Percentiles rank a stretch among this genome's conserved stretches.
These are phyloP conservation scores for Acropora yongei DNA, from an alignment of 64 coral and sea anemone genomes.

Conservation along the genomic window DNA sequence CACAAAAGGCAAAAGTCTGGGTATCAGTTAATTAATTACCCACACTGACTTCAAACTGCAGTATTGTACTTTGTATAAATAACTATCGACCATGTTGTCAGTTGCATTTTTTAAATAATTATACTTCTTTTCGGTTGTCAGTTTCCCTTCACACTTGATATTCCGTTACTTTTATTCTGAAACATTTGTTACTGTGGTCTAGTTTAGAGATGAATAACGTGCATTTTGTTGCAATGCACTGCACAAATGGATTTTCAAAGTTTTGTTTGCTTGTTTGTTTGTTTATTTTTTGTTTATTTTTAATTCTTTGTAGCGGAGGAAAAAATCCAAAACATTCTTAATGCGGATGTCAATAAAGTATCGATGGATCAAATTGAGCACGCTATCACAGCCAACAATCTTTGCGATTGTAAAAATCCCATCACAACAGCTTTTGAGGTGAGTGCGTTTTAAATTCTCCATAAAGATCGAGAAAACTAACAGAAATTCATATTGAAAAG, in stretches of 20 bases:
- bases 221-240: not conserved
- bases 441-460: not conserved
- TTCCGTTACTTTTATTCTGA: no score
- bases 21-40: no score
- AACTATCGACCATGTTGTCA: no score
- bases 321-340: not conserved
- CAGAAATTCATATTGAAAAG: not conserved
- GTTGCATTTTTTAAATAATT: no score
- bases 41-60: no score
- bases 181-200: no score
- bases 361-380: not conserved
- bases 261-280: not conserved
- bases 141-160: no score
- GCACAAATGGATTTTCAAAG: not conserved
- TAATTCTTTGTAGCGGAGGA: not conserved
- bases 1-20: no score
- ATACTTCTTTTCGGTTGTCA: no score
- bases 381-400: slow-evolving; percentile 1
- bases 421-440: slow-evolving; percentile 38
- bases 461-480: no score
- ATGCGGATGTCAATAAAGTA: not conserved
- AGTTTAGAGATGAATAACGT: no score
- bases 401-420: slow-evolving; percentile 8
- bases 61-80: no score
- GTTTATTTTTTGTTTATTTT: not conserved